Evolutionary conservation across 2,888 invertebrate genomes (phyloP).

Genomic region (Drosophila cognata): DNA sequence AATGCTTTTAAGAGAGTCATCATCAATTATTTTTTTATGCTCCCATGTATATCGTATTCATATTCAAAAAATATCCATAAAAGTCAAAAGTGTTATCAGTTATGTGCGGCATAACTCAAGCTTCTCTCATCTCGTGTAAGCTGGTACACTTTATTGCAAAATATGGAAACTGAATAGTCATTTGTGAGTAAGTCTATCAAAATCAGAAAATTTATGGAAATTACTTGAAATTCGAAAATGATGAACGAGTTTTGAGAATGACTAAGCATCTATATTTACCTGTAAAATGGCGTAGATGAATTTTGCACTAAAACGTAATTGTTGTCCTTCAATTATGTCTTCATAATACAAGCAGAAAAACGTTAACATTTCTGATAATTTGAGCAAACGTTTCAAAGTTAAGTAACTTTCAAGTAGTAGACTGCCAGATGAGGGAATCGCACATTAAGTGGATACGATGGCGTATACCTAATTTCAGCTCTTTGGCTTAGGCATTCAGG

Average conservation of each 20-base stretch:
- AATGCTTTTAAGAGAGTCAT: background rate
- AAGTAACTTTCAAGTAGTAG: conserved; percentile 4
- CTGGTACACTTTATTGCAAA: background rate
- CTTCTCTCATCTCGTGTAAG: background rate
- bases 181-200: background rate
- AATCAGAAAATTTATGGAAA: background rate
- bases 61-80: background rate
- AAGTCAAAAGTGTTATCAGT: background rate
- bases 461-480: conserved; percentile 45
- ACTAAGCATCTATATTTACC: background rate
- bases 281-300: background rate
- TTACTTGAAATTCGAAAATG: background rate
- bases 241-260: background rate
- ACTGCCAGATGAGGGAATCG: conserved; percentile 13
- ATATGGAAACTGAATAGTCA: background rate
- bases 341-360: background rate
- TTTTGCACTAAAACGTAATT: background rate
- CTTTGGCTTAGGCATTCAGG: conserved; percentile 25
- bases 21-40: background rate
- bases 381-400: background rate
- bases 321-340: background rate
- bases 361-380: background rate
- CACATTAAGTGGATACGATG: conserved; percentile 32
- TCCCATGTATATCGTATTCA: background rate
- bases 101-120: background rate